Conservation (phyloP, 1,140 invertebrate species). For the Venustaconcha ellipsiformis region DNA sequence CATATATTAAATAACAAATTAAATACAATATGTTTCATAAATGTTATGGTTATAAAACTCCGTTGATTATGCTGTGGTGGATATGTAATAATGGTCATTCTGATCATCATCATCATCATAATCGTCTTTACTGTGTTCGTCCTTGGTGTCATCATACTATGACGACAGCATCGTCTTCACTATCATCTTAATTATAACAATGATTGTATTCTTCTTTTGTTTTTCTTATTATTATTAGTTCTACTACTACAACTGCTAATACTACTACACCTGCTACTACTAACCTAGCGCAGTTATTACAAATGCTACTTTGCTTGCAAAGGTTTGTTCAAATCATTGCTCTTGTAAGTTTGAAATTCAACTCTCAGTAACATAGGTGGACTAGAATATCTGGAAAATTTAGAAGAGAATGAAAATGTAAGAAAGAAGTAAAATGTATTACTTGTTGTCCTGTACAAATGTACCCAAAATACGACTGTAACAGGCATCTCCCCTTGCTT, state of each 20-base stretch:
- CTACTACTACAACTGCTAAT: no score
- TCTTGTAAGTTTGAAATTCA: background rate
- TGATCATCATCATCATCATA: background rate
- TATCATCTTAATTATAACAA: no score
- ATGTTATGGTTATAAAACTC: background rate
- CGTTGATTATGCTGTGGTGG: background rate
- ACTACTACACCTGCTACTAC: no score
- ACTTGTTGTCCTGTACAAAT: constrained; percentile 33
- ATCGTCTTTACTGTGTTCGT: background rate
- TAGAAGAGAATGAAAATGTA: background rate
- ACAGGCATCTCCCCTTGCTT: constrained; percentile 49
- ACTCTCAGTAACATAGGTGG: no score
- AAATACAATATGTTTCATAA: background rate
- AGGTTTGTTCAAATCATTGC: no score
- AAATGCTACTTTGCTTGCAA: no score
- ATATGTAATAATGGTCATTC: background rate
- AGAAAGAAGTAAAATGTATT: constrained; percentile 3
- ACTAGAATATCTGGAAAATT: background rate
- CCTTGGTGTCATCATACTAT: background rate
- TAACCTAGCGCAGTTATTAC: no score
- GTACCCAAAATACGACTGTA: constrained; percentile 51
- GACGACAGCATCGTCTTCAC: no score
- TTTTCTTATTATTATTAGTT: no score
- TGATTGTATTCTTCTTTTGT: no score
- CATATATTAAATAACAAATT: no score